Conservation (phyloP, 2,113 vertebrate species). For the Salminus brasiliensis region DNA sequence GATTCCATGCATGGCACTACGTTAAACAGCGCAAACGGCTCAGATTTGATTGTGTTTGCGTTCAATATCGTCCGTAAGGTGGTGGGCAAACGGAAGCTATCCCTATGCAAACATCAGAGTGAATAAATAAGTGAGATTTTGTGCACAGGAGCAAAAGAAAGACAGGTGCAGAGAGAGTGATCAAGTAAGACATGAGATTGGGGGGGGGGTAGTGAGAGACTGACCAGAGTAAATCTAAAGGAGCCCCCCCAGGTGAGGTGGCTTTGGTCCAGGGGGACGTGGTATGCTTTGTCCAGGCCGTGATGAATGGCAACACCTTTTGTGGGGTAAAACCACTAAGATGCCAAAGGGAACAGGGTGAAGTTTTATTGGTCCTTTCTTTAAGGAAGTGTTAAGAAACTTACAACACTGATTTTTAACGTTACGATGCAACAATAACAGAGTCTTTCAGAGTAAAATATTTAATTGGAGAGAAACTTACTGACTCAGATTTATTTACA, state of each 20-base stretch:
- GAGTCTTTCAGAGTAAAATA: too few relatives aligned
- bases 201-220: constrained; percentile 12
- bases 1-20: constrained; percentile 28
- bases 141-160: constrained; percentile 55
- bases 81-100: constrained; percentile 63
- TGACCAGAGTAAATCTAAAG: background rate
- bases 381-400: background rate
- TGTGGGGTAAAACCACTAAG: background rate
- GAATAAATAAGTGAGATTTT: constrained; percentile 68
- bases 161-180: constrained; percentile 51
- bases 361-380: constrained; percentile 13
- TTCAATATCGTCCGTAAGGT: constrained; percentile 65
- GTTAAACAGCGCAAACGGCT: constrained; percentile 58
- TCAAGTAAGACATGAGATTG: constrained; percentile 5
- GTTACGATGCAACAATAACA: too few relatives aligned
- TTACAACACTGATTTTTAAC: background rate
- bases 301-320: constrained; percentile 26
- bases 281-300: background rate
- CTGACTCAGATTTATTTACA: too few relatives aligned
- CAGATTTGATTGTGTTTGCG: constrained; percentile 67
- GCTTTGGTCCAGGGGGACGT: constrained; percentile 19
- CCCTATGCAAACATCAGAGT: constrained; percentile 67
- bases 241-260: constrained; percentile 22
- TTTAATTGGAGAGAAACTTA: background rate
- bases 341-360: background rate